Percentiles rank a stretch among this genome's conserved stretches.
phyloP scores from a whole-genome alignment of 1,140 invertebrate genomes.

The Planococcus citri region DNA sequence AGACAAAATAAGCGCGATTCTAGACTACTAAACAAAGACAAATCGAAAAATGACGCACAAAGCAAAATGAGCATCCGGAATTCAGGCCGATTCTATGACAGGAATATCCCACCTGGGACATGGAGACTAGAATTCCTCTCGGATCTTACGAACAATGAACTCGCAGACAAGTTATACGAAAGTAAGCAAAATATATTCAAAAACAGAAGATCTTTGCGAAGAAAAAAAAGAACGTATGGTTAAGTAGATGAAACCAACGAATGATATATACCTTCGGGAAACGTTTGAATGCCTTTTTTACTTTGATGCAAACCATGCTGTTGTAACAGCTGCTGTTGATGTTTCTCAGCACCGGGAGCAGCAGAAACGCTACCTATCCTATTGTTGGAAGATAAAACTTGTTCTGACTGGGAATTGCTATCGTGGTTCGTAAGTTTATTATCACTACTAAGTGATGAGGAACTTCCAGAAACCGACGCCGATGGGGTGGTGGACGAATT shows the following conservation, averaged over 20 bases:
- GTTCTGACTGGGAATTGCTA: constrained; percentile 19
- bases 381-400: constrained; percentile 17
- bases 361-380: constrained; percentile 10
- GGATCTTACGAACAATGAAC: no score
- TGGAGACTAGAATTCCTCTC: no score
- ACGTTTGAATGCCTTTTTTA: constrained; percentile 83
- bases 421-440: constrained; percentile 15
- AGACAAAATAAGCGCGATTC: no score
- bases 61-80: no score
- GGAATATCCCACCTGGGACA: no score
- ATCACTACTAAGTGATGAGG: constrained; percentile 14
- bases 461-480: constrained; percentile 13
- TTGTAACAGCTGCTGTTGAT: neutral
- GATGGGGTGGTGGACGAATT: constrained; percentile 30
- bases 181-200: neutral
- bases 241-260: neutral
- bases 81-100: no score
- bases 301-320: constrained; percentile 32
- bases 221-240: no score
- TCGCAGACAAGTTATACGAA: neutral
- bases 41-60: no score
- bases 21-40: no score
- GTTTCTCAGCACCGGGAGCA: constrained; percentile 1
- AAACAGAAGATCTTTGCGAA: no score
- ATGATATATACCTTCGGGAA: constrained; percentile 37